Evolutionary conservation across 2,797 vertebrate species (phyloP), one percentile per base, ranked within the genome.

Genomic region (Gymnopithys bicolor): DNA sequence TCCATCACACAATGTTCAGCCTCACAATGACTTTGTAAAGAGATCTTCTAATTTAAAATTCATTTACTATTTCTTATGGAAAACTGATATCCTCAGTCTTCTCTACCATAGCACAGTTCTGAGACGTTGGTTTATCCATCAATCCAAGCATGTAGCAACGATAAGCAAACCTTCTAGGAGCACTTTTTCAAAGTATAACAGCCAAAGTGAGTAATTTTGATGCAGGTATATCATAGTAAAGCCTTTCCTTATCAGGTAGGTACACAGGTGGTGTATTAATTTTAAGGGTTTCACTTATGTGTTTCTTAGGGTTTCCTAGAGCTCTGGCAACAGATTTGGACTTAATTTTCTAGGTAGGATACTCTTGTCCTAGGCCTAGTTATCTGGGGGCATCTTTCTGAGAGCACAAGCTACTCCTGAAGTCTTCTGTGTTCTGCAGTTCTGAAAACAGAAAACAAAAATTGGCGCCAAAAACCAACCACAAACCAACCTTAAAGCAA

Each of bases 401-500:
- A 46, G 28, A 53, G n/a, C 16, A 69, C 52, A 70, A 39, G n/a
- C 27, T 69, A 37, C 23, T 43, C 27, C 33, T 64, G 32, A 60
- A 32, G 18, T 39, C 32, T 66, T 60, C 37, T 16, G 10, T 15
- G 23, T 19, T 37, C 30, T 55, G 60, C 19, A 43, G 51, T 70
- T 80, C 17, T 73, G 43, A 68, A 71, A 84, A 64, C 2, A 73
- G 60, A 37, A 43, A 45, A 46, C 11, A 28, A 55, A 73, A 76
- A 23, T 0, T 3, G 16, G 10, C 11, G 13, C 17, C 4, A 8
- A 68, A 76, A 55, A 33, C 0, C 33, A 69, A 5, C 6, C 19
- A 21, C n/a, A 80, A 59, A 32, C 12, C 33, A 79, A 46, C 25
- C 32, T 32, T 37, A 27, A 60, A 52, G n/a, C 62, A 30, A 45